Conservation (phyloP, 2,113 vertebrate species). For the Oreocharis arfaki region DNA sequence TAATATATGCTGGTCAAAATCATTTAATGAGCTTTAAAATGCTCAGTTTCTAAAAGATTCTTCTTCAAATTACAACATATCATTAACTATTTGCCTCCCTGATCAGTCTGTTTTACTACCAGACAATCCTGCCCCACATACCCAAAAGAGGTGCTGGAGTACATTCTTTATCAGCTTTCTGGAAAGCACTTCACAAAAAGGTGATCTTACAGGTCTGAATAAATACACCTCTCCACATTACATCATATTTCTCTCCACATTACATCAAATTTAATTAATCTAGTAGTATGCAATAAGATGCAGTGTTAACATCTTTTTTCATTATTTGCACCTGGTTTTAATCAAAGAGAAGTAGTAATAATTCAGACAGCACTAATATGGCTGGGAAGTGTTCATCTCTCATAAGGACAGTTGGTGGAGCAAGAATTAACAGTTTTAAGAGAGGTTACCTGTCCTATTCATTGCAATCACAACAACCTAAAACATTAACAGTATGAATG, state of each 20-base stretch:
- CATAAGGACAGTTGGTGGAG: not conserved
- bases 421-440: not conserved
- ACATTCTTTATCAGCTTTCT: not conserved
- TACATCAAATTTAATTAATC: not conserved
- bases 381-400: not conserved
- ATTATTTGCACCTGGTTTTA: not conserved
- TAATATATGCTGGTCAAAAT: not conserved
- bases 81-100: not conserved
- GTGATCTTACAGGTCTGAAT: not conserved
- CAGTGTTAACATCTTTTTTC: not conserved
- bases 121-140: not conserved
- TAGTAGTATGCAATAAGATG: accelerated
- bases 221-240: accelerated
- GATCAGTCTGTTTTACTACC: not conserved
- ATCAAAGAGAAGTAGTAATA: not conserved
- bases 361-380: not conserved
- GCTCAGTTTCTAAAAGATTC: not conserved
- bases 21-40: not conserved
- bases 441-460: not conserved
- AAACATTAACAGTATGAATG: not conserved
- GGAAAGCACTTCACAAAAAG: not conserved
- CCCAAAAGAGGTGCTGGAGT: not conserved
- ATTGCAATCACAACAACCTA: not conserved
- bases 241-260: not conserved
- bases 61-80: not conserved